phyloP scores from a whole-genome alignment of 2,797 vertebrate genomes.

The Notoglanidium macrostoma region DNA sequence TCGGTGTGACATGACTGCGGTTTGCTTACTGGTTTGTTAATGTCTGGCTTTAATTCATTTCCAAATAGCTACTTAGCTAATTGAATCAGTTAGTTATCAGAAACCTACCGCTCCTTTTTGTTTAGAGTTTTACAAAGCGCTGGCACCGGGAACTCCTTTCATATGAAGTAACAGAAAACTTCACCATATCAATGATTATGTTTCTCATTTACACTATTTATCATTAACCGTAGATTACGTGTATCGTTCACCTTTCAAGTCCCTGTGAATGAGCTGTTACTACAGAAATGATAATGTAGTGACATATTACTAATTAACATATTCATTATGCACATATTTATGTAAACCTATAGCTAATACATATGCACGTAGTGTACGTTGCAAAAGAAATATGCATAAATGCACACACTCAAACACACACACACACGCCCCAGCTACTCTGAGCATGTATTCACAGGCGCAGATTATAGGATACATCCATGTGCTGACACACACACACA shows the following conservation, averaged over 20 bases:
- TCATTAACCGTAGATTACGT: background rate
- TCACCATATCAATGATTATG: background rate
- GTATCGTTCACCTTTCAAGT: background rate
- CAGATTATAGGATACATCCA: slow-evolving; percentile 43
- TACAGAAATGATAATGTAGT: background rate
- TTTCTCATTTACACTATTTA: background rate
- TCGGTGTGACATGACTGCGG: background rate
- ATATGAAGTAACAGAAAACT: background rate
- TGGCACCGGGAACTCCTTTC: background rate
- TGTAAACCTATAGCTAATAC: background rate
- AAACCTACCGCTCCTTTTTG: background rate
- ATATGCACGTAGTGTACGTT: background rate
- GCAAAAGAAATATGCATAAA: background rate
- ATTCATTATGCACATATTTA: background rate
- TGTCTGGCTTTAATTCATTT: background rate
- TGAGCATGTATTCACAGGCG: slow-evolving; percentile 48
- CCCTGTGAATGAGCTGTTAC: background rate
- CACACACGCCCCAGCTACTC: background rate
- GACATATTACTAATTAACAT: background rate
- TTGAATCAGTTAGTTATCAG: background rate
- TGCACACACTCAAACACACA: background rate
- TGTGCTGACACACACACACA: background rate
- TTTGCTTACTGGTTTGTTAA: background rate
- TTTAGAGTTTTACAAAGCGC: background rate
- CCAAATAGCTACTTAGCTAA: background rate